Percentiles rank a stretch among this genome's conserved stretches.
These are phyloP conservation scores for Eristalis pertinax DNA, from an alignment of 2,888 invertebrate species.

Conservation along the genomic window DNA sequence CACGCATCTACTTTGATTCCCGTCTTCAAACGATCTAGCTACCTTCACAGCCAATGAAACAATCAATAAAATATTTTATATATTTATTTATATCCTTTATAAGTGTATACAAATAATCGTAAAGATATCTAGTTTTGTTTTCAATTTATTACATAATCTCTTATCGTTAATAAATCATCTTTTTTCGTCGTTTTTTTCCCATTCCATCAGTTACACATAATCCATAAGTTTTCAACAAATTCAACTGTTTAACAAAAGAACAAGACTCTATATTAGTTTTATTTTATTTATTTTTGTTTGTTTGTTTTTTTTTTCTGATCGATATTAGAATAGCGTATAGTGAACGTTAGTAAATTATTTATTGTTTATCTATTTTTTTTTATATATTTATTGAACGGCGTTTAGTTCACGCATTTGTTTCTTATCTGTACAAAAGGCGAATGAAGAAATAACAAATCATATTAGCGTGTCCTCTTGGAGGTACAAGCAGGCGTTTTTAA, in stretches of 20 bases:
- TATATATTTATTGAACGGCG: neutral
- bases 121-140: constrained; percentile 25
- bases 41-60: neutral
- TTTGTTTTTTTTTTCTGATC: neutral
- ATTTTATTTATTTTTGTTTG: neutral
- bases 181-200: neutral
- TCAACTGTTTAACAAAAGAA: constrained; percentile 39
- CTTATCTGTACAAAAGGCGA: neutral
- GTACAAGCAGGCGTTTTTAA: neutral
- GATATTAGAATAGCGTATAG: constrained; percentile 19
- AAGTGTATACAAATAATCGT: constrained; percentile 69
- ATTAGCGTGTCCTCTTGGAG: neutral
- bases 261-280: constrained; percentile 22
- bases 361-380: neutral
- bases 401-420: neutral
- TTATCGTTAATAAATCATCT: constrained; percentile 41
- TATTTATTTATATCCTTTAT: constrained; percentile 57
- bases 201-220: neutral
- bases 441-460: neutral
- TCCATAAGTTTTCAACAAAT: constrained; percentile 13
- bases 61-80: constrained; percentile 23
- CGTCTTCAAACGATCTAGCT: too few species aligned
- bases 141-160: constrained; percentile 34
- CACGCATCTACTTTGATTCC: too few species aligned
- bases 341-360: constrained; percentile 40